These are phyloP conservation scores for Gallinago nigripennis DNA, from an alignment of 2,797 vertebrate species.

Conservation along the genomic window DNA sequence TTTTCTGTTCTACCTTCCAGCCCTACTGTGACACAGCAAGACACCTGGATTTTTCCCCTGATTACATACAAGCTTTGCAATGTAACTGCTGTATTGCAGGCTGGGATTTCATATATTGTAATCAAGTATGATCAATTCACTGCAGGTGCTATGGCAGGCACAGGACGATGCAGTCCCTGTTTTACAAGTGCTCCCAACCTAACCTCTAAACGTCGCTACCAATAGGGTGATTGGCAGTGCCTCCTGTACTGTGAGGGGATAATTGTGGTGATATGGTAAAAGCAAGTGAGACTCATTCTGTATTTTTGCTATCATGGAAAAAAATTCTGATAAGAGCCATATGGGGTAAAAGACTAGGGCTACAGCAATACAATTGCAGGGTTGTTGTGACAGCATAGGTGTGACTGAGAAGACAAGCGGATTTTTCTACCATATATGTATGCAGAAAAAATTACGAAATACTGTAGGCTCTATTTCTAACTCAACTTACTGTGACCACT, in stretches of 20 bases:
- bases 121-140: slow-evolving; percentile 63
- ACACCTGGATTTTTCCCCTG: slow-evolving; percentile 11
- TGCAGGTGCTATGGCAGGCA: slow-evolving; percentile 26
- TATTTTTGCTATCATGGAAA: background rate
- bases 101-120: slow-evolving; percentile 46
- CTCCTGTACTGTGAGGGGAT: background rate
- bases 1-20: slow-evolving; percentile 33
- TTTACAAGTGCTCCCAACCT: slow-evolving; percentile 1
- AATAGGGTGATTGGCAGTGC: slow-evolving; percentile 38
- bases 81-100: slow-evolving; percentile 23
- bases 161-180: background rate
- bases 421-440: background rate
- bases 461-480: background rate
- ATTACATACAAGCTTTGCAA: slow-evolving; percentile 37
- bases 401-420: background rate
- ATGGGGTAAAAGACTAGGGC: slow-evolving; percentile 30
- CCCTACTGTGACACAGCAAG: slow-evolving; percentile 32
- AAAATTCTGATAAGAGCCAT: slow-evolving; percentile 8
- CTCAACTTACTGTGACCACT: background rate
- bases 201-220: background rate
- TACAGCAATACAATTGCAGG: background rate
- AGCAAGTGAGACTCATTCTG: slow-evolving; percentile 24
- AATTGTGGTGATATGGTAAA: slow-evolving; percentile 28
- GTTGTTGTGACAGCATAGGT: background rate
- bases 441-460: background rate